Base-by-base conservation (phyloP, 2,113 vertebrate genomes). In the Cromileptes altivelis region DNA sequence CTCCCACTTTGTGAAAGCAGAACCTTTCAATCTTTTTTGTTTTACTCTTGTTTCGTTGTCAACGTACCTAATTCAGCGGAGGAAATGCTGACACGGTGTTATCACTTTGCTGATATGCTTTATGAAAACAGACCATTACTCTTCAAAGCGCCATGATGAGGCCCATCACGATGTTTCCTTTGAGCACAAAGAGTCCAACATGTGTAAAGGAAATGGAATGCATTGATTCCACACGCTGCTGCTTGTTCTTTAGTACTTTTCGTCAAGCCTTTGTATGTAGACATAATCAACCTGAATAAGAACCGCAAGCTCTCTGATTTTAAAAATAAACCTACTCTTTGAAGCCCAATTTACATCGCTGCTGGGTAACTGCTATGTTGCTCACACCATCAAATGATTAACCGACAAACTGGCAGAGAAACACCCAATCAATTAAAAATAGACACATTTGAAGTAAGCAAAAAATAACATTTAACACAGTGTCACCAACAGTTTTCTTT, bases 241-340 rank as follows among this genome's bases (percentile, higher is more conserved):
- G 52, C 84, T 93, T 93, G 87, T 89, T 91, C 85, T 93, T 80
- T 82, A 81, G 85, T 78, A 78, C 50, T 77, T 70, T 70, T 74
- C 21, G 25, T 78, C 61, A 15, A 77, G 80, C 63, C 85, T 92
- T 89, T 89, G 63, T 80, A 75, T 78, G 75, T 56, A 90, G 74
- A 82, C 82, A 78, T 70, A 87, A 90, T 85, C 49, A 87, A 88
- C 78, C 81, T 82, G 80, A 89, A 87, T 87, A 82, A 85, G 84
- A 84, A 81, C 69, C 37, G 58, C 63, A 58, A 25, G 76, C 67
- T 65, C 64, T 88, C 62, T 77, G 78, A 86, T 89, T 88, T 89
- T 92, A 92, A 93, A 94, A 94, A 95, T 92, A 94, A 91, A 91
- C 61, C 53, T 53, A n/a, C 19, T 50, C 78, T 94, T 93, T 93